Percentiles rank a stretch among this genome's conserved stretches.
Evolutionary conservation across 2,888 invertebrate species (phyloP).

Genomic region (Standfussiana lucernea): DNA sequence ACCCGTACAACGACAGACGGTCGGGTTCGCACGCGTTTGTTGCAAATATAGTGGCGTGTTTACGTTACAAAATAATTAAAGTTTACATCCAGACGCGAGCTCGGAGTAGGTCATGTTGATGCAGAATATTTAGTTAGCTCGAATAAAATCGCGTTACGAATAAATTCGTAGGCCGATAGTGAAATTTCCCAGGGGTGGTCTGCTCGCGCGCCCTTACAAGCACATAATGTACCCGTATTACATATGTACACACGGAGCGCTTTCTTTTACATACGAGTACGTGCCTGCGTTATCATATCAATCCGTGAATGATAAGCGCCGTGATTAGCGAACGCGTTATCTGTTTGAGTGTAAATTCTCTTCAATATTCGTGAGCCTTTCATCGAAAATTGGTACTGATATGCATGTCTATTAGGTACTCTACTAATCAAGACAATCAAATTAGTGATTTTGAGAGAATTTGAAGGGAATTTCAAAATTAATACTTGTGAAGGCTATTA

Average conservation of each 20-base stretch:
- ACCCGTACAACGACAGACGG: background rate
- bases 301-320: background rate
- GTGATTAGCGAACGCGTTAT: background rate
- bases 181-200: slow-evolving; percentile 62
- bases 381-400: background rate
- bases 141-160: slow-evolving; percentile 47
- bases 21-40: background rate
- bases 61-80: background rate
- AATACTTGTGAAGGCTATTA: background rate
- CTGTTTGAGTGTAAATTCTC: background rate
- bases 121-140: slow-evolving; percentile 33
- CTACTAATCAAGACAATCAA: background rate
- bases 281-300: background rate
- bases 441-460: background rate
- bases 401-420: background rate
- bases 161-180: slow-evolving; percentile 52
- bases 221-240: slow-evolving; percentile 9
- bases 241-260: background rate
- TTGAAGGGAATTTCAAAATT: background rate
- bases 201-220: slow-evolving; percentile 19
- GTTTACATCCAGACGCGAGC: background rate
- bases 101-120: background rate
- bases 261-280: background rate
- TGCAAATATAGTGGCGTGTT: background rate
- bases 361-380: background rate